Evolutionary conservation across 2,797 vertebrate genomes (phyloP), one percentile per base, ranked within the genome.

Genomic region (Craterocephalus amniculus): DNA sequence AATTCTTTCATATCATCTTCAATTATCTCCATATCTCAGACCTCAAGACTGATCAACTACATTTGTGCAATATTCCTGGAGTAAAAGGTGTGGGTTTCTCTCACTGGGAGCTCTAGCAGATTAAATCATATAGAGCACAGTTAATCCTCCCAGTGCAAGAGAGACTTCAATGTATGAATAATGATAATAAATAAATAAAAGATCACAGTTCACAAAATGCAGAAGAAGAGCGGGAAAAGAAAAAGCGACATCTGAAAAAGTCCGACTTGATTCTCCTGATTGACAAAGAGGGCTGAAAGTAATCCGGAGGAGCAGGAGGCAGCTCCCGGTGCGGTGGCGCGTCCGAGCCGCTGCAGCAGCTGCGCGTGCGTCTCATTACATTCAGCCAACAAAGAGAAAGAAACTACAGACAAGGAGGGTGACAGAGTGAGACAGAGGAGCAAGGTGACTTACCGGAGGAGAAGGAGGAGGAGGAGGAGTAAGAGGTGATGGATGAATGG

Each of bases 391-490:
- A 67, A 5, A 56, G 20, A 38, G 31, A 24, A 56, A 4, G 38
- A 11, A 8, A 22, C 48, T 1, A 22, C 10, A 27, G 4, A 62
- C 8, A 68, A 35, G 31, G 31, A 32, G 45, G 8, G 38, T 14
- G 5, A 24, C 29, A 32, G 3, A 31, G 7, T 3, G 16, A 59
- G 13, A 9, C 24, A 0, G 49, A 69, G 56, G 63, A 71, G 66
- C 70, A 81, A 72, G 83, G 65, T 71, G 83, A 82, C 85, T 87
- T 83, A 90, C 88, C 85, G 75, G 70, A 64, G 75, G 52, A 78
- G 48, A 63, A 3, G 31, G 31, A 32, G 31, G 31, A 32, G 31
- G 31, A 32, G 75, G 70, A 64, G 75, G 52, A 78, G 48, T 63
- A 62, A 34, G 66, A 43, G 60, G 32, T 38, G 34, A 70, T 64